phyloP scores from a whole-genome alignment of 37 sponge, comb jelly and placozoan species.

The Spongia lamella region DNA sequence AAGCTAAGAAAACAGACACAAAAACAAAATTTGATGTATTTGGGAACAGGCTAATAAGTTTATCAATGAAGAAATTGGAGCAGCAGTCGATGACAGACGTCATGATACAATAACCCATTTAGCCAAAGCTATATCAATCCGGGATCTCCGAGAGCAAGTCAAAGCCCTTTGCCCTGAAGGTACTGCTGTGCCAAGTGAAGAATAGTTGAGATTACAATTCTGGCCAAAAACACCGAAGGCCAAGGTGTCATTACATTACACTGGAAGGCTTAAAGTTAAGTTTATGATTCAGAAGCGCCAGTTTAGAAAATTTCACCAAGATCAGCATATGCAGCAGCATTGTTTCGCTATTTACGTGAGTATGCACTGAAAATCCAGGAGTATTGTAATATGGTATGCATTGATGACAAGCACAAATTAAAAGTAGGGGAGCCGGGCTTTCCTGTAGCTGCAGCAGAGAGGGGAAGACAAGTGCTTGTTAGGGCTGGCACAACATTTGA shows the following conservation, averaged over 20 bases:
- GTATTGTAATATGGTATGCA: slow-evolving; percentile 6
- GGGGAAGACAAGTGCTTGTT: slow-evolving; percentile 45
- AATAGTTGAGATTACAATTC: slow-evolving; percentile 48
- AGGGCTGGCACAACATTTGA: slow-evolving; percentile 20
- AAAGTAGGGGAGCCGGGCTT: slow-evolving; percentile 66
- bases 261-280: slow-evolving; percentile 10
- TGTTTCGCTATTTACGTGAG: slow-evolving; percentile 35
- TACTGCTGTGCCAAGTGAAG: slow-evolving; percentile 17
- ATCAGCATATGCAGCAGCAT: slow-evolving; percentile 44
- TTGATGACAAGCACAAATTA: slow-evolving; percentile 56
- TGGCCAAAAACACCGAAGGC: slow-evolving; percentile 32
- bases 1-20: slow-evolving; percentile 24
- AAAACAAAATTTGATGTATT: slow-evolving; percentile 27
- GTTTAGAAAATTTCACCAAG: slow-evolving; percentile 36
- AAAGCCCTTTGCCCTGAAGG: slow-evolving; percentile 32
- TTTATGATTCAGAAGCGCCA: slow-evolving; percentile 48
- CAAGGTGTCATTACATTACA: slow-evolving; percentile 12
- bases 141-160: slow-evolving; percentile 57
- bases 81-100: slow-evolving; percentile 22
- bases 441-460: slow-evolving; percentile 64
- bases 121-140: slow-evolving; percentile 49
- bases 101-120: slow-evolving; percentile 30
- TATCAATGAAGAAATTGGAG: slow-evolving; percentile 17
- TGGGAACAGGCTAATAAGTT: slow-evolving; percentile 61
- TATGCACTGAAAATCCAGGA: slow-evolving; percentile 20